Conservation (phyloP, 64 coral and sea anemone genomes). For the Dendrophyllia cribrosa region DNA sequence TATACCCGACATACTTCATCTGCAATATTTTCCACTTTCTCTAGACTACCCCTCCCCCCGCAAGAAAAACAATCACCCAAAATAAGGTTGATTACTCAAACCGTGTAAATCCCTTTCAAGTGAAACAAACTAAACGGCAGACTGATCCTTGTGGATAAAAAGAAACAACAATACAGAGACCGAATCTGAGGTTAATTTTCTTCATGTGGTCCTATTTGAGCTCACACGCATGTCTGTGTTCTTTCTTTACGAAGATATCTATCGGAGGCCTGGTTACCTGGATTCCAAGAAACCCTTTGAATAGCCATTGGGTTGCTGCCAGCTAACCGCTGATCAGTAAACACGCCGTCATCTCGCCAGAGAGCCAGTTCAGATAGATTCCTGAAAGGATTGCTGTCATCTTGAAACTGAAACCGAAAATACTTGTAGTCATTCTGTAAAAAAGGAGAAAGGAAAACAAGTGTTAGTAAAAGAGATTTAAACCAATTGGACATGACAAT, state of each 20-base stretch:
- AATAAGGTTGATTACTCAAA: too few species aligned
- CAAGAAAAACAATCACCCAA: too few species aligned
- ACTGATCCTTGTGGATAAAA: too few species aligned
- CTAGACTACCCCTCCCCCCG: too few species aligned
- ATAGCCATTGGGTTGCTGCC: slow-evolving; percentile 61
- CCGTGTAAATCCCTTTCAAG: too few species aligned
- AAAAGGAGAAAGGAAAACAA: neutral
- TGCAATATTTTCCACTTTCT: too few species aligned
- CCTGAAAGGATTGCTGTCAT: slow-evolving; percentile 43
- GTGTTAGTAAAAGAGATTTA: neutral
- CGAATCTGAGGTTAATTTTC: too few species aligned
- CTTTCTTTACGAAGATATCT: neutral
- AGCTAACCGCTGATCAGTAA: slow-evolving; percentile 75
- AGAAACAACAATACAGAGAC: too few species aligned
- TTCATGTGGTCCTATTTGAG: too few species aligned
- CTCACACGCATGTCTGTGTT: neutral
- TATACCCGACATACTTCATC: too few species aligned
- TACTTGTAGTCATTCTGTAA: slow-evolving; percentile 52
- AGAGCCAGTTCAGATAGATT: slow-evolving; percentile 40
- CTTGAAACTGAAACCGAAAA: slow-evolving; percentile 66
- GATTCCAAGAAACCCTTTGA: slow-evolving; percentile 48
- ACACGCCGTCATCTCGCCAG: slow-evolving; percentile 64
- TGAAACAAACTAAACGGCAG: too few species aligned
- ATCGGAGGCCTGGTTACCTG: neutral
- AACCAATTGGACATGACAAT: too few species aligned